A percentile compares a stretch with the other conserved stretches of the same genome.
These are phyloP conservation scores for Chloroclystis v-ata DNA, from an alignment of 2,888 invertebrate genomes.

Conservation along the genomic window DNA sequence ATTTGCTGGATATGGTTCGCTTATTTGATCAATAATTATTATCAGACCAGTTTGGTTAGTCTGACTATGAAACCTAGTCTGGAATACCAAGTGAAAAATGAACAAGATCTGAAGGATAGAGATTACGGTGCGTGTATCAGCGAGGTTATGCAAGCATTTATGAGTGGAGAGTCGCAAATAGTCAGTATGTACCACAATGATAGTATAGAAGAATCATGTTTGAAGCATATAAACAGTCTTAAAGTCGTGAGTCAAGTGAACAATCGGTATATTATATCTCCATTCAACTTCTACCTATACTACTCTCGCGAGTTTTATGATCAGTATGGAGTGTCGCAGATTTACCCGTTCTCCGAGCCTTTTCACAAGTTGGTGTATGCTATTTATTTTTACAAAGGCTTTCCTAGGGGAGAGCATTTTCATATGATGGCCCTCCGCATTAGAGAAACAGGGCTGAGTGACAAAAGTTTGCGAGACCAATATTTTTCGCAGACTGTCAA, in stretches of 20 bases:
- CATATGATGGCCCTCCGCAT: slow-evolving; percentile 34
- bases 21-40: slow-evolving; percentile 34
- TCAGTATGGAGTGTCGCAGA: slow-evolving; percentile 30
- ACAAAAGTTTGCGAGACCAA: slow-evolving; percentile 29
- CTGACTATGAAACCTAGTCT: slow-evolving; percentile 30
- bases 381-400: slow-evolving; percentile 53
- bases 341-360: slow-evolving; percentile 35
- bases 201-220: slow-evolving; percentile 22
- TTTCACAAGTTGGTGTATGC: slow-evolving; percentile 44
- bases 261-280: slow-evolving; percentile 37
- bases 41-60: slow-evolving; percentile 35
- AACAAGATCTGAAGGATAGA: slow-evolving; percentile 28
- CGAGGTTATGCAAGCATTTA: slow-evolving; percentile 27
- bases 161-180: slow-evolving; percentile 16
- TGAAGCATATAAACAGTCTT: slow-evolving; percentile 35
- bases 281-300: slow-evolving; percentile 38
- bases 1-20: slow-evolving; percentile 49
- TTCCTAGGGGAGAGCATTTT: slow-evolving; percentile 40
- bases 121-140: slow-evolving; percentile 47
- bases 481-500: slow-evolving; percentile 24
- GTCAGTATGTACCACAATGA: neutral
- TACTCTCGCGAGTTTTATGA: slow-evolving; percentile 37
- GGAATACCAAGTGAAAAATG: slow-evolving; percentile 27
- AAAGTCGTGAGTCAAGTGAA: slow-evolving; percentile 36
- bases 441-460: slow-evolving; percentile 45